Evolutionary conservation across 2,797 vertebrate species (phyloP).

Genomic region (Australoheros facetus): DNA sequence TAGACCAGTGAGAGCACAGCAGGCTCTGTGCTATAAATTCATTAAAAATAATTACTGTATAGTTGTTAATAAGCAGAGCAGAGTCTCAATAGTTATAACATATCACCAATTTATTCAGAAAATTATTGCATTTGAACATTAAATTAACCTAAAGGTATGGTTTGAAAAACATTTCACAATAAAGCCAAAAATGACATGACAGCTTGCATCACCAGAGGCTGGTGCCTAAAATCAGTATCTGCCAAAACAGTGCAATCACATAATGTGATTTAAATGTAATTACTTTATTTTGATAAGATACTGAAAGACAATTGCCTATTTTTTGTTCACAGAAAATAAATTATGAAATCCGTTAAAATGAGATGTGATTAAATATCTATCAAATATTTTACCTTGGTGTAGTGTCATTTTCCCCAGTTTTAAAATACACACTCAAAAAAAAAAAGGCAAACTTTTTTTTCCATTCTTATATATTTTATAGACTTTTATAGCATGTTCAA

Average conservation of each 20-base stretch:
- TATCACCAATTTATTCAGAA: background rate
- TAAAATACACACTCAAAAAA: background rate
- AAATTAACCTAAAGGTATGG: background rate
- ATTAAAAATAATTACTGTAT: background rate
- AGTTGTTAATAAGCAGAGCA: background rate
- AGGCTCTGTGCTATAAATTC: no score
- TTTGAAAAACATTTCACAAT: background rate
- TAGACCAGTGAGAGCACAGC: background rate
- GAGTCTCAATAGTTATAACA: background rate
- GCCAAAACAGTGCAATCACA: background rate
- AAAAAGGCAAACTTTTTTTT: background rate
- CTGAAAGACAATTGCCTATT: background rate
- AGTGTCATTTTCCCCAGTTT: background rate
- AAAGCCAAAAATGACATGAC: background rate
- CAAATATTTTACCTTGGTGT: background rate
- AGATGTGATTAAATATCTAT: background rate
- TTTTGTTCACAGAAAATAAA: background rate
- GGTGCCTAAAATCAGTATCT: background rate
- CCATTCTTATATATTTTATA: no score
- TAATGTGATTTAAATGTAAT: background rate
- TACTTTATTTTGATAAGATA: background rate
- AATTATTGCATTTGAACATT: background rate
- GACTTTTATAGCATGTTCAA: fast-evolving
- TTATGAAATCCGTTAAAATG: fast-evolving
- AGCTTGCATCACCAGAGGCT: background rate